Percentiles rank a stretch among this genome's conserved stretches.
phyloP scores from a whole-genome alignment of 2,888 invertebrate species.

The Cryptops parisi region DNA sequence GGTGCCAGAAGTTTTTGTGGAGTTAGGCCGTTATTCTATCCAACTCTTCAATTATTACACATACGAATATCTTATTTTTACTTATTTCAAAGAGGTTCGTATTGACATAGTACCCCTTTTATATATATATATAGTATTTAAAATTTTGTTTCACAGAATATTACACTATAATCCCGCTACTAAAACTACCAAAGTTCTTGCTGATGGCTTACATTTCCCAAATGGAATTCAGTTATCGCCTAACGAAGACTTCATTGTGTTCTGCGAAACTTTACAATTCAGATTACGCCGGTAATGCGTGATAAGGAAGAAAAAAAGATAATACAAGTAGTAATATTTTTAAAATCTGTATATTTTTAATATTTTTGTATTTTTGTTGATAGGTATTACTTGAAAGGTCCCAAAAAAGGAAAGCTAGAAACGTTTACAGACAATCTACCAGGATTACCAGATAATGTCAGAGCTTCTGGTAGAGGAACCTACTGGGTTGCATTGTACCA shows the following conservation, averaged over 20 bases:
- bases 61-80: too few relatives aligned
- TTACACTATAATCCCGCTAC: slow-evolving; percentile 5
- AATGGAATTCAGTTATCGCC: slow-evolving; percentile 9
- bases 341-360: too few relatives aligned
- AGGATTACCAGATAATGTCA: slow-evolving; percentile 36
- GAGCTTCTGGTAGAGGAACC: slow-evolving; percentile 26
- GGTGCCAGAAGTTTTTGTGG: too few relatives aligned
- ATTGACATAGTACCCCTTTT: too few relatives aligned
- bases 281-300: not conserved
- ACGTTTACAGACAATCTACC: slow-evolving; percentile 34
- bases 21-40: too few relatives aligned
- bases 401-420: slow-evolving; percentile 29
- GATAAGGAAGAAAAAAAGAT: not conserved
- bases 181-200: not conserved
- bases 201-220: slow-evolving; percentile 3
- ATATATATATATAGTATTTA: too few relatives aligned
- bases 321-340: too few relatives aligned
- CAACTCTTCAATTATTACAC: too few relatives aligned
- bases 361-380: too few relatives aligned
- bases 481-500: slow-evolving; percentile 29
- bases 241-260: slow-evolving; percentile 4
- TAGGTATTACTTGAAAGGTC: slow-evolving; percentile 31
- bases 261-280: not conserved
- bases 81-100: too few relatives aligned
- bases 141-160: too few relatives aligned